Percentiles rank a stretch among this genome's conserved stretches.
Conservation (phyloP, 1,140 invertebrate genomes). For the Platyscapa corneri region DNA sequence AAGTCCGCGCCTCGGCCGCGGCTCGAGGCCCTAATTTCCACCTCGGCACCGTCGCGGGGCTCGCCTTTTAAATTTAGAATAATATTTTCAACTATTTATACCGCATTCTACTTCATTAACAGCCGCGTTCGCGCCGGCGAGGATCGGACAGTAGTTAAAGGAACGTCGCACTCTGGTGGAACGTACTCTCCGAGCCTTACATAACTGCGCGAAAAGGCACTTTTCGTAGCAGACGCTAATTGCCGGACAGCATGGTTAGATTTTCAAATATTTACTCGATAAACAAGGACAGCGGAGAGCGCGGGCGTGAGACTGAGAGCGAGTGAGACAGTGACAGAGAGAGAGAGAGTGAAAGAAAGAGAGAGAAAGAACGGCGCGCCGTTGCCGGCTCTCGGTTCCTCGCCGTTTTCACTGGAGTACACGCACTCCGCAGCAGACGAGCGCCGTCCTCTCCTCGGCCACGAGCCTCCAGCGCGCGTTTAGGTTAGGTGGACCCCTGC, state of each 20-base stretch:
- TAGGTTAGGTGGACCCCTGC: not conserved
- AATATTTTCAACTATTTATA: constrained; percentile 23
- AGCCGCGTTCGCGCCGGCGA: not conserved
- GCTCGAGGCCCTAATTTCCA: too few relatives aligned
- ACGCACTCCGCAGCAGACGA: not conserved
- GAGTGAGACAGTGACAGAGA: not conserved
- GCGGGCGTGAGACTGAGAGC: not conserved
- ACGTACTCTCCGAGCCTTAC: not conserved
- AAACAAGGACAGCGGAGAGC: not conserved
- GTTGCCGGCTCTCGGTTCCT: constrained; percentile 32
- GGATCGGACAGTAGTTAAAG: too few relatives aligned
- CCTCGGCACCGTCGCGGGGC: not conserved
- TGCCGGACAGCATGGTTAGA: not conserved
- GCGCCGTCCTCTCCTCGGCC: not conserved
- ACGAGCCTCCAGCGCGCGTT: not conserved
- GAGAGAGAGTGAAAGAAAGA: not conserved
- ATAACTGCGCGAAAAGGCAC: not conserved
- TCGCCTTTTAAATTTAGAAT: constrained; percentile 17
- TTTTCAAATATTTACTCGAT: constrained; percentile 8
- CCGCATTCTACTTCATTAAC: constrained; percentile 5
- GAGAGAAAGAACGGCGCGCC: not conserved
- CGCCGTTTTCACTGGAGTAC: not conserved
- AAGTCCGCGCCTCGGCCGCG: not conserved
- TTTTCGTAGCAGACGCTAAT: not conserved
- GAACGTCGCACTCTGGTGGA: too few relatives aligned